Evolutionary conservation across 2,888 invertebrate genomes (phyloP), one percentile per base, ranked within the genome.

Genomic region (Mechanitis messenoides): DNA sequence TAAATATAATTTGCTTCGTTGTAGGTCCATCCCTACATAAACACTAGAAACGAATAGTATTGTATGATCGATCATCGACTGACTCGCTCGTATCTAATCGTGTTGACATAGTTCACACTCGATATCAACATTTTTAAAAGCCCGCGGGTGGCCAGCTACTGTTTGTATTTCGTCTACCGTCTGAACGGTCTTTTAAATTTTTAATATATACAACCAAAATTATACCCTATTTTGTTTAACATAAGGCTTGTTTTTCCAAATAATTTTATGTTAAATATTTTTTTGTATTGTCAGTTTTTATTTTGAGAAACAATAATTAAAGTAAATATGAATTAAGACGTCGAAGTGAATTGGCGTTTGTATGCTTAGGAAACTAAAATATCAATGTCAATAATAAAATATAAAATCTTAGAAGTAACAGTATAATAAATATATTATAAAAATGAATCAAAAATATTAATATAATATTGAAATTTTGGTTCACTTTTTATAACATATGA

Each of bases 91-190:
- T 58, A 66, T 50, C 80, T 87, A 86, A 86, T 86, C 84, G 83
- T 87, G 79, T 87, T 85, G 82, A 83, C 83, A 75, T 71, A 79
- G 78, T 78, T 80, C 81, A 81, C 85, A 86, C 84, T 85, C 72
- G 74, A 77, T 74, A 75, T 73, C 75, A 78, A 80, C 79, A 75
- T 80, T 80, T 78, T 81, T 78, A 78, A 75, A 73, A 79, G 78
- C 75, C 77, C 73, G 76, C 85, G 84, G 87, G 87, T 87, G 87
- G 85, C 77, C 85, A 68, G 86, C 87, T 86, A 86, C 87, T 87
- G 87, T 87, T 86, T 87, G 83, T 77, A 70, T 82, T 83, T 74
- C 74, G 74, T 75, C 82, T 81, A 80, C 75, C 74, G 76, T 80
- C 78, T 75, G 73, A 81, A 83, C 71, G 76, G 70, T 71, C 76